Evolutionary conservation across 2,888 invertebrate species (phyloP).

Genomic region (Reticulitermes lucifugus): DNA sequence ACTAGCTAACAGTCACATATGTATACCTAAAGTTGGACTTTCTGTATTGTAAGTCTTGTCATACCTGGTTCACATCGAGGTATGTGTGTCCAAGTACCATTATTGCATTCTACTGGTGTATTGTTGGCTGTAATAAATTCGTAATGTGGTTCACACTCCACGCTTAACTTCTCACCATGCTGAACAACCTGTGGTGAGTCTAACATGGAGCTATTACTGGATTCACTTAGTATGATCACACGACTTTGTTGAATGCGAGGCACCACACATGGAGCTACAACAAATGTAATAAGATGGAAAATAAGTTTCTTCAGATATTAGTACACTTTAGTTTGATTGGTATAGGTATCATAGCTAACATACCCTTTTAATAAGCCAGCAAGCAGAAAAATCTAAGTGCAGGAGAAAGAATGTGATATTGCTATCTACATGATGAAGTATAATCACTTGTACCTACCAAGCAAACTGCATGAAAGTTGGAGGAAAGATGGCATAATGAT

Average conservation of each 20-base stretch:
- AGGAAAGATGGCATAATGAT: too few species aligned
- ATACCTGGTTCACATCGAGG: constrained; percentile 86
- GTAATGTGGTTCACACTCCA: constrained; percentile 83
- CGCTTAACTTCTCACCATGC: constrained; percentile 78
- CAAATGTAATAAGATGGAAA: background rate
- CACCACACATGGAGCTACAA: constrained; percentile 90
- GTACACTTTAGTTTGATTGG: too few species aligned
- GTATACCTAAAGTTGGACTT: too few species aligned
- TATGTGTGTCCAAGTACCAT: constrained; percentile 96
- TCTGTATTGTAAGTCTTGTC: constrained; percentile 15
- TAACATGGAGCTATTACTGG: constrained; percentile 68
- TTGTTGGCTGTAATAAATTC: constrained; percentile 82
- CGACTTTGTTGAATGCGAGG: constrained; percentile 87
- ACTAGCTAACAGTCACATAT: too few species aligned
- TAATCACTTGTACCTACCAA: too few species aligned
- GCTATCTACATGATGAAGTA: too few species aligned
- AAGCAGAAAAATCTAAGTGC: too few species aligned
- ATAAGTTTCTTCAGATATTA: too few species aligned
- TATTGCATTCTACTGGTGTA: constrained; percentile 86
- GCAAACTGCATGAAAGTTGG: too few species aligned
- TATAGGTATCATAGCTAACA: too few species aligned
- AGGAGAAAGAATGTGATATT: too few species aligned
- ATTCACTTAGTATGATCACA: constrained; percentile 71
- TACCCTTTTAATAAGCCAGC: too few species aligned
- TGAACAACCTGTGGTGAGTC: constrained; percentile 69